Base-by-base conservation (phyloP, 2,888 invertebrate genomes). In the Phyllotreta cruciferae region DNA sequence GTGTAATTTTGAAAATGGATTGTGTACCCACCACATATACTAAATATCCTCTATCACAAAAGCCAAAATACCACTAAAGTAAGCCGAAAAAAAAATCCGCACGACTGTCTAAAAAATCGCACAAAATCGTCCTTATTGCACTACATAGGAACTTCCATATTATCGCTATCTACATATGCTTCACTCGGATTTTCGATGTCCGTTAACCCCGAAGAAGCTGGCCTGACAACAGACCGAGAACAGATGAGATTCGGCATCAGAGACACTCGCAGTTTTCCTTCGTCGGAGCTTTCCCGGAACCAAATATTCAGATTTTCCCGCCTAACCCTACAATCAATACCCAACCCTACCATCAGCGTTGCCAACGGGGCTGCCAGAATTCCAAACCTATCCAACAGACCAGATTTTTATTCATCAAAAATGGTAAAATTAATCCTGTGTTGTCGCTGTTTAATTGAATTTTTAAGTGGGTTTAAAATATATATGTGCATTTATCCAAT, bases 231-330 rank as follows among this genome's bases (percentile, higher is more conserved):
- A 45, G 60, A 62, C 60, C 56, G 65, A 60, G 53, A 62, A 67
- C 63, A 67, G 67, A 69, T 63, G 64, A 64, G 45, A 56, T 54
- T 64, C 64, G 63, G 62, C 38, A 63, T 56, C 57, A 56, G 10
- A 62, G 56, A 53, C 60, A 53, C 24, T 24, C 45, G 53, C 47
- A 56, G 67, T 62, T 72, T 73, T 73, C 70, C 73, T 69, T 67
- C 70, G 69, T 71, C 70, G 75, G 68, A 70, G 67, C 70, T 63
- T 68, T 62, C 62, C 66, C 66, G 75, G 77, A 77, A 75, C 68
- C 73, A 76, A 78, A 74, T 75, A 77, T 77, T 67, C 76, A 76
- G 78, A 76, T 74, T 74, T 74, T 76, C 73, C 76, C 74, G 74
- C 74, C 72, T 56, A 53, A 45, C 60, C 50, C 56, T 52, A 66